These are phyloP conservation scores for Congeria kusceri DNA, from an alignment of 2,888 invertebrate species.

Conservation along the genomic window DNA sequence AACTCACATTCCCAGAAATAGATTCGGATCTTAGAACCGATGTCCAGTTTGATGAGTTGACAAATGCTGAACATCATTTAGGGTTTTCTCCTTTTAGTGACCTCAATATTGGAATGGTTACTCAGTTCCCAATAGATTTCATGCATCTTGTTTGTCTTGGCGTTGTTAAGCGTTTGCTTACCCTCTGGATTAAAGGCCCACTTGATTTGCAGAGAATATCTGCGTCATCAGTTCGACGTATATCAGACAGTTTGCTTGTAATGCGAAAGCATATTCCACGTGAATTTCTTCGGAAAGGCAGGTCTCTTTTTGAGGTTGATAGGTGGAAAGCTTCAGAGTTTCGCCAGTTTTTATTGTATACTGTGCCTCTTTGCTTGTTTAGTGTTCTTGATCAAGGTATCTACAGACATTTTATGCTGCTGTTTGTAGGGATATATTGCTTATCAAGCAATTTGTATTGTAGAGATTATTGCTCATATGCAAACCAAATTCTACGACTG, in stretches of 20 bases:
- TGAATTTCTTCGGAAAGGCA: conserved; percentile 69
- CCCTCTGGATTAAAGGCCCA: conserved; percentile 65
- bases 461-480: too few relatives aligned
- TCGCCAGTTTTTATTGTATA: conserved; percentile 74
- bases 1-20: conserved; percentile 50
- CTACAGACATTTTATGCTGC: too few relatives aligned
- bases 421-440: too few relatives aligned
- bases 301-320: conserved; percentile 63
- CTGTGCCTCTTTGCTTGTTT: conserved; percentile 67
- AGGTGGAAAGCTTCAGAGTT: conserved; percentile 77
- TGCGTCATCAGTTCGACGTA: conserved; percentile 17
- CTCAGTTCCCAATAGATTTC: conserved; percentile 76
- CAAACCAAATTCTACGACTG: too few relatives aligned
- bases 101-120: conserved; percentile 60
- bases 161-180: conserved; percentile 65
- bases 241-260: conserved; percentile 48
- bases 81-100: conserved; percentile 55
- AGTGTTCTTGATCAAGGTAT: too few relatives aligned
- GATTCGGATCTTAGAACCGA: conserved; percentile 50
- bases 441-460: too few relatives aligned
- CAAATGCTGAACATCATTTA: conserved; percentile 63
- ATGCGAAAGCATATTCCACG: conserved; percentile 50
- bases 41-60: conserved; percentile 55
- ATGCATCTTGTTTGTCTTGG: conserved; percentile 81
- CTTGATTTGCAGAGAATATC: background rate